A percentile compares a stretch with the other conserved stretches of the same genome.
Evolutionary conservation across 2,888 invertebrate species (phyloP).

Genomic region (Linyphia triangularis): DNA sequence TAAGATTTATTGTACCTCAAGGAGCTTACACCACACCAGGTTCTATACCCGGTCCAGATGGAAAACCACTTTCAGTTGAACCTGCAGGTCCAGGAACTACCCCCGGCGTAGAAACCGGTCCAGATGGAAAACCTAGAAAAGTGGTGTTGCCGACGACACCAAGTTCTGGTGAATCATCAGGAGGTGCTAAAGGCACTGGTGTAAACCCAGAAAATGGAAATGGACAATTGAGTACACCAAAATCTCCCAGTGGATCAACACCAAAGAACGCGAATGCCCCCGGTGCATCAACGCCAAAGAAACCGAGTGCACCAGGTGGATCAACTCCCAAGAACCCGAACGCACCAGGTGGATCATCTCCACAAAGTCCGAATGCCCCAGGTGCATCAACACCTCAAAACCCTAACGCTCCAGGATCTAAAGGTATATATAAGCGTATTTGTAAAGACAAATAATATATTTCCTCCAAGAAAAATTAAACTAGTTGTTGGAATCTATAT

Average conservation of each 20-base stretch:
- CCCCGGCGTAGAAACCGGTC: neutral
- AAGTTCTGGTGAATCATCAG: neutral
- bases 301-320: neutral
- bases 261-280: too few relatives aligned
- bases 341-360: neutral
- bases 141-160: neutral
- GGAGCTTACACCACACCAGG: slow-evolving; percentile 25
- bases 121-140: slow-evolving; percentile 12
- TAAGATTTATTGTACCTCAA: slow-evolving; percentile 9
- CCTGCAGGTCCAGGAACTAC: slow-evolving; percentile 31
- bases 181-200: neutral
- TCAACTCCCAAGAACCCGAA: neutral
- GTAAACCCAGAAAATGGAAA: neutral
- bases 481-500: too few relatives aligned
- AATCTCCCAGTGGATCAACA: neutral
- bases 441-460: too few relatives aligned
- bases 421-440: too few relatives aligned
- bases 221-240: neutral
- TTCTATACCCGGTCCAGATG: slow-evolving; percentile 23
- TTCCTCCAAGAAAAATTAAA: too few relatives aligned
- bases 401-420: too few relatives aligned
- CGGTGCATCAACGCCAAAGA: neutral
- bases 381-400: too few relatives aligned
- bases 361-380: neutral
- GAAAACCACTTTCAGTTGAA: slow-evolving; percentile 20